A percentile compares a stretch with the other conserved stretches of the same genome.
These are phyloP conservation scores for Scaptomyza caliginosa DNA, from an alignment of 2,888 invertebrate species.

Conservation along the genomic window DNA sequence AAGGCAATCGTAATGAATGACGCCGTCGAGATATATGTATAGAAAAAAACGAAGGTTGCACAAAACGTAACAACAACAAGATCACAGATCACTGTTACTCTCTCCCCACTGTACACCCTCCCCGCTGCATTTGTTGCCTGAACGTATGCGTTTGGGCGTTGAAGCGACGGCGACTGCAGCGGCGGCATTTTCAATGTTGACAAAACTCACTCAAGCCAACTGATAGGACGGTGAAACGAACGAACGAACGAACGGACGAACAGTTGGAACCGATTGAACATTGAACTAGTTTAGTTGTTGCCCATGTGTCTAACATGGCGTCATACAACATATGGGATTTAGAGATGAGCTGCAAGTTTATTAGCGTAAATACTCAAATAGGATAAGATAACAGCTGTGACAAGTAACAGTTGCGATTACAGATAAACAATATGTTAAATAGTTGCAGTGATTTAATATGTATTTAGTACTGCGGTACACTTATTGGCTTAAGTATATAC, in stretches of 20 bases:
- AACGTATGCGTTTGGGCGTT: conserved; percentile 79
- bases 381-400: conserved; percentile 18
- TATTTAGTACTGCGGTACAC: too few species aligned
- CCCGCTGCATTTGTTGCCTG: conserved; percentile 3
- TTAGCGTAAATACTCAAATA: conserved; percentile 17
- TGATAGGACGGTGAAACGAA: conserved; percentile 9
- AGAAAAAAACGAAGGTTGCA: conserved; percentile 66
- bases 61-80: conserved; percentile 54
- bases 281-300: conserved; percentile 67
- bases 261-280: conserved; percentile 45
- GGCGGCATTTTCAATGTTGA: conserved; percentile 70
- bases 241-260: conserved; percentile 19
- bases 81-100: conserved; percentile 54
- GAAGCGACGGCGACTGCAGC: conserved; percentile 36
- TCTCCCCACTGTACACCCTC: too few species aligned
- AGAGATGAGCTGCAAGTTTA: conserved; percentile 55
- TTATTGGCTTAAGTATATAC: neutral
- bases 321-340: conserved; percentile 49
- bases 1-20: conserved; percentile 76
- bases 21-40: conserved; percentile 60
- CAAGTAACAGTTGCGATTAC: neutral
- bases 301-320: conserved; percentile 61
- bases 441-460: too few species aligned
- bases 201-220: conserved; percentile 70
- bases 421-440: too few species aligned